phyloP scores from a whole-genome alignment of 1,140 invertebrate genomes.

The Magallana gigas region DNA sequence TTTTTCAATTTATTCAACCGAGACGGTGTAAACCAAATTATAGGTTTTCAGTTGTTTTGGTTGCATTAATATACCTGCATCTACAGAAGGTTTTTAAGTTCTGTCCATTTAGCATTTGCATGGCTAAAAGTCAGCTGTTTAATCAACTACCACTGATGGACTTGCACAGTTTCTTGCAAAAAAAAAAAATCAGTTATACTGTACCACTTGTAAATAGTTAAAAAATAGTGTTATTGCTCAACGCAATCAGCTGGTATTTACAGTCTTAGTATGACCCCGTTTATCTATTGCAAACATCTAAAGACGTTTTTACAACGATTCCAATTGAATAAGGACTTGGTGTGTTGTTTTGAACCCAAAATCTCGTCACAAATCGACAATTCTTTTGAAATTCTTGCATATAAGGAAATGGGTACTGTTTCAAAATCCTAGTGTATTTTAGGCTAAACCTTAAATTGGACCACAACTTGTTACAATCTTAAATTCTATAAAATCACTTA shows the following conservation, averaged over 20 bases:
- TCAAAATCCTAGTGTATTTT: not conserved
- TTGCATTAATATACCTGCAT: no score
- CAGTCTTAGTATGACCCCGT: not conserved
- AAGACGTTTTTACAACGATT: not conserved
- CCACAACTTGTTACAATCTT: no score
- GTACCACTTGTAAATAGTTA: no score
- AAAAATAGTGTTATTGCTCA: no score
- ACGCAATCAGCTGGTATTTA: not conserved
- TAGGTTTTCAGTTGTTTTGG: not conserved
- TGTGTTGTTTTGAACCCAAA: constrained; percentile 1
- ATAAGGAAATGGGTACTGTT: constrained; percentile 26
- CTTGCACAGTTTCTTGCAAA: no score
- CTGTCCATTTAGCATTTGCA: no score
- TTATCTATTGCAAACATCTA: not conserved
- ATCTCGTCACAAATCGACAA: constrained; percentile 33
- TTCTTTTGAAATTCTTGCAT: not conserved
- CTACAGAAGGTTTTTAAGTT: no score
- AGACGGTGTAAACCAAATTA: not conserved
- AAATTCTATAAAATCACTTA: no score
- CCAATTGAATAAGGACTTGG: not conserved
- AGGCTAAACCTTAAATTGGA: no score
- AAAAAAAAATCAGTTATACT: no score
- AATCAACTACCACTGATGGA: no score
- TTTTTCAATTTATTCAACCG: not conserved
- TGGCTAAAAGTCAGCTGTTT: no score